Percentiles rank a stretch among this genome's conserved stretches.
Evolutionary conservation across 2,888 invertebrate species (phyloP).

Genomic region (Xestoiulus laeticollis): DNA sequence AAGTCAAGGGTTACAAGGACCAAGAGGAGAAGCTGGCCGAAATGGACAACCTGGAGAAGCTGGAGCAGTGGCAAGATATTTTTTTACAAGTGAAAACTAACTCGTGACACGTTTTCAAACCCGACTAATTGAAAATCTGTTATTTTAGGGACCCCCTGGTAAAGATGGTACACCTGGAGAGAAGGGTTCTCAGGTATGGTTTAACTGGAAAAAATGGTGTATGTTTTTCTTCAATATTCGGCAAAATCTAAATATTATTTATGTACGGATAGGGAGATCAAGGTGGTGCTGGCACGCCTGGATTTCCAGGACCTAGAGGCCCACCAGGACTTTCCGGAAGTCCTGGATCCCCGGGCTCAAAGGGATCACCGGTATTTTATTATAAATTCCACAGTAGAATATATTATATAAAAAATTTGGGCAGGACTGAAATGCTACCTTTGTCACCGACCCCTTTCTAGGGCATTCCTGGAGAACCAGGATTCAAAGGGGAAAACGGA

Average conservation of each 20-base stretch:
- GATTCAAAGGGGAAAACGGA: constrained; percentile 81
- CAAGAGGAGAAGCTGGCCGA: constrained; percentile 81
- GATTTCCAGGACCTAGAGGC: constrained; percentile 83
- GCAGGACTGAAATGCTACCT: too few species aligned
- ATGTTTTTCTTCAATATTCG: constrained; percentile 15
- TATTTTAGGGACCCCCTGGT: constrained; percentile 75
- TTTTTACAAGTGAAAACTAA: too few species aligned
- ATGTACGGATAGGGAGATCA: constrained; percentile 63
- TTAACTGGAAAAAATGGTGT: constrained; percentile 49
- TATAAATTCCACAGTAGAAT: not conserved
- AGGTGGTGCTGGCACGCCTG: constrained; percentile 77
- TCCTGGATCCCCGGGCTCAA: constrained; percentile 83
- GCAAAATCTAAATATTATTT: constrained; percentile 10
- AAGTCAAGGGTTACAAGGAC: constrained; percentile 82
- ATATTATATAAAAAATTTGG: too few species aligned
- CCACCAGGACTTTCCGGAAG: constrained; percentile 80
- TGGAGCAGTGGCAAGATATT: constrained; percentile 67
- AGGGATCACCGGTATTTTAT: constrained; percentile 73
- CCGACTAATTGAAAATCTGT: not conserved
- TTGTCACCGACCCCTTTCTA: too few species aligned
- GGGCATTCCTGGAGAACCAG: constrained; percentile 82
- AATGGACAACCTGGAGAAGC: constrained; percentile 80
- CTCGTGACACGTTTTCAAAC: not conserved
- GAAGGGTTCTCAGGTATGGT: constrained; percentile 70
- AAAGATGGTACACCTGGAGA: constrained; percentile 83